Conservation (phyloP, 2,113 vertebrate genomes). For the Melospiza melodia region DNA sequence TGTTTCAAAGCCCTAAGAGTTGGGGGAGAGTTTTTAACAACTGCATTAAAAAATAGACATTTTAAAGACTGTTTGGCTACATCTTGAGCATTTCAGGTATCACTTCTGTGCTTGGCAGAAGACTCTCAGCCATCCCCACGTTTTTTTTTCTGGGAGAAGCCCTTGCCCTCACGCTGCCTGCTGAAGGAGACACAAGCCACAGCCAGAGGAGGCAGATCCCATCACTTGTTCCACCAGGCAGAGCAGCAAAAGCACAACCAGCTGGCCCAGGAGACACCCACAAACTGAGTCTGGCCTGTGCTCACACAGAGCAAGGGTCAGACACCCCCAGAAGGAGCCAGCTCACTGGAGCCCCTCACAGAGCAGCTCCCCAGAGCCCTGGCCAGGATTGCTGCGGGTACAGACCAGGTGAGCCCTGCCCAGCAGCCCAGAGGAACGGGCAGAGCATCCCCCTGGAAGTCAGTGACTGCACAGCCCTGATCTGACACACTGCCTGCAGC, state of each 20-base stretch:
- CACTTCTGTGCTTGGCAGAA: neutral
- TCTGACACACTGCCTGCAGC: no score
- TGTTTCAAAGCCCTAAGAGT: neutral
- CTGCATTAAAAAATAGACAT: neutral
- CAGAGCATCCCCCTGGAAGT: no score
- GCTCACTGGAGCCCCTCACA: no score
- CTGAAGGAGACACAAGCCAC: neutral
- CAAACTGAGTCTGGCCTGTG: no score
- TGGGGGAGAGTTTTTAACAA: neutral
- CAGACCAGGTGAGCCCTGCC: no score
- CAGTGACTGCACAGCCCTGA: no score
- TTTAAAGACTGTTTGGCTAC: neutral
- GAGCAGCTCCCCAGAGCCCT: no score
- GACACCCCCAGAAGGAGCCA: no score
- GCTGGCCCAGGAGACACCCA: neutral
- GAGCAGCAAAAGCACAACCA: neutral
- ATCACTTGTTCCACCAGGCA: neutral
- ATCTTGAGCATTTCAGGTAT: neutral
- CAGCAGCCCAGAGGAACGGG: no score
- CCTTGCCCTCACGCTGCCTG: fast-evolving
- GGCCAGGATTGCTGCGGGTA: no score
- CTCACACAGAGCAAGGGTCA: no score
- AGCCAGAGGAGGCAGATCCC: neutral
- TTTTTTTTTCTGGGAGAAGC: neutral
- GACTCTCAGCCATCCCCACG: neutral